A percentile compares a stretch with the other conserved stretches of the same genome.
Conservation (phyloP, 2,888 invertebrate genomes). For the Schizaphis graminum region DNA sequence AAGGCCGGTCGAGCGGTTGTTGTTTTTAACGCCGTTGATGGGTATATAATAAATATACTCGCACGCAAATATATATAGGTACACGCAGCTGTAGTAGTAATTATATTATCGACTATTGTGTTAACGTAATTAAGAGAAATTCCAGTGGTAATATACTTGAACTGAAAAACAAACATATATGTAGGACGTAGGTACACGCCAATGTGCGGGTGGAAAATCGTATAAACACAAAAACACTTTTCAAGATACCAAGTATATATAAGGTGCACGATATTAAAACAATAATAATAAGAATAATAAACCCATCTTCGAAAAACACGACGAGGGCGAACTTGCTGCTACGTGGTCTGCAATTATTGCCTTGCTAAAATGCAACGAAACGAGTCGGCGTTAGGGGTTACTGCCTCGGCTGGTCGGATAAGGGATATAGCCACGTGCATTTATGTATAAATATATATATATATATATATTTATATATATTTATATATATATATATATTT, state of each 20-base stretch:
- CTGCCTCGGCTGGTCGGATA: neutral
- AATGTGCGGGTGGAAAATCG: neutral
- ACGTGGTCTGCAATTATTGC: neutral
- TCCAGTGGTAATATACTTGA: neutral
- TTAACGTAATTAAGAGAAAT: slow-evolving; percentile 20
- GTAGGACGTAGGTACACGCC: too few relatives aligned
- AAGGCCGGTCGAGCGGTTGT: neutral
- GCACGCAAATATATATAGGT: neutral
- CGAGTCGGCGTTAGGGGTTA: neutral
- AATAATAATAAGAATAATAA: slow-evolving; percentile 4
- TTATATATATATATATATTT: neutral
- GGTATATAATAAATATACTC: neutral
- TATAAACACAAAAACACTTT: neutral
- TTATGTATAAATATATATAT: neutral
- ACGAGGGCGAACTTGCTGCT: neutral
- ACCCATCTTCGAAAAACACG: neutral
- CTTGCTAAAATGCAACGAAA: neutral
- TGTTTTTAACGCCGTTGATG: neutral
- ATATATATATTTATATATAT: neutral
- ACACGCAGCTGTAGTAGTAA: neutral
- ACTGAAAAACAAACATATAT: neutral
- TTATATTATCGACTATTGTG: neutral
- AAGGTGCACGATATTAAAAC: neutral
- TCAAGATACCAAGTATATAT: neutral
- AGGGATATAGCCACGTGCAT: neutral